phyloP scores from a whole-genome alignment of 1,140 invertebrate species.

The Ridgeia piscesae region DNA sequence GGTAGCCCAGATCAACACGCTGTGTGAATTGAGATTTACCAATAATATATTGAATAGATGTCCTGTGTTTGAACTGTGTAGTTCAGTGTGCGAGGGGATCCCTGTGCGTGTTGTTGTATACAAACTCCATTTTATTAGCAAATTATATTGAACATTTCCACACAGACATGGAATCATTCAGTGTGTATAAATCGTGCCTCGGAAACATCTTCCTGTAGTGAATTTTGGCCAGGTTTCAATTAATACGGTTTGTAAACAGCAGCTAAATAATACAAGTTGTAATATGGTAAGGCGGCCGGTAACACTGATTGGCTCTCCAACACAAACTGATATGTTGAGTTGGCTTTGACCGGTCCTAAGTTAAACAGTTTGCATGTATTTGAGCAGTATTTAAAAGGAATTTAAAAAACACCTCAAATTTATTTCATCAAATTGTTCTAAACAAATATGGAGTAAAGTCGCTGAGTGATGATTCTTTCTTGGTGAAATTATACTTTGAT shows the following conservation, averaged over 20 bases:
- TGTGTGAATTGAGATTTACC: neutral
- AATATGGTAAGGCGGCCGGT: neutral
- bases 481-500: no score
- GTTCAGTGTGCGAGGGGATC: neutral
- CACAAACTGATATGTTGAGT: no score
- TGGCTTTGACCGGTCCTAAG: no score
- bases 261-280: neutral
- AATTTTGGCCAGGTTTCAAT: neutral
- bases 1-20: neutral
- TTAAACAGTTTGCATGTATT: no score
- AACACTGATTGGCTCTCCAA: neutral
- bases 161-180: neutral
- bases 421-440: no score
- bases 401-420: no score
- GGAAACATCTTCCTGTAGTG: neutral
- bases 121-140: neutral
- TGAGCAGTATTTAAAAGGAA: no score
- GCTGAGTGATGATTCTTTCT: no score
- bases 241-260: neutral
- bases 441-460: no score
- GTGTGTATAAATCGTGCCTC: neutral
- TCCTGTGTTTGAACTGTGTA: neutral
- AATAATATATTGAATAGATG: slow-evolving; percentile 2
- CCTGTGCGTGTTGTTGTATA: neutral
- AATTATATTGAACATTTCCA: neutral